Evolutionary conservation across 1,140 invertebrate genomes (phyloP).

Genomic region (Agrilus planipennis): DNA sequence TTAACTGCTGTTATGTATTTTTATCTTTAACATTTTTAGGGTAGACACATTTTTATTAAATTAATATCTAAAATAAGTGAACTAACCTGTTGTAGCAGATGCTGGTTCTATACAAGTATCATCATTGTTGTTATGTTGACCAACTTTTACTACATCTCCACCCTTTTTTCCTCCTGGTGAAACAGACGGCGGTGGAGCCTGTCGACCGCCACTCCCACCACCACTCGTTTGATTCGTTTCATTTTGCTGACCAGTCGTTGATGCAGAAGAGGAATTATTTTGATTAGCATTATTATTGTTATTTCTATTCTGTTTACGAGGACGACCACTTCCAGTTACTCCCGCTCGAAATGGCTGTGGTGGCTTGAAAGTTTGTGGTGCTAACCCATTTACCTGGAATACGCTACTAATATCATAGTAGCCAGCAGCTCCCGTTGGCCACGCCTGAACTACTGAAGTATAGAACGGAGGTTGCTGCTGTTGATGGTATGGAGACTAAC

Average conservation of each 20-base stretch:
- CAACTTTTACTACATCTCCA: too few species aligned
- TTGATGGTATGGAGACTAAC: constrained; percentile 24
- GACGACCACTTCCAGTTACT: constrained; percentile 14
- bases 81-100: too few species aligned
- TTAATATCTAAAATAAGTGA: too few species aligned
- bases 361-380: constrained; percentile 53
- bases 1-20: too few species aligned
- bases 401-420: constrained; percentile 61
- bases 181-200: constrained; percentile 3
- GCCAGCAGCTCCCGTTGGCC: constrained; percentile 42
- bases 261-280: too few species aligned
- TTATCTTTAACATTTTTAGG: too few species aligned
- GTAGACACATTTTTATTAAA: too few species aligned
- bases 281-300: too few species aligned
- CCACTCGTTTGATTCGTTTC: not conserved
- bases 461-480: constrained; percentile 41
- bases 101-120: too few species aligned
- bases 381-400: constrained; percentile 61
- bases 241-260: constrained; percentile 8
- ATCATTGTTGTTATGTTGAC: too few species aligned
- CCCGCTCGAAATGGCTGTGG: constrained; percentile 30
- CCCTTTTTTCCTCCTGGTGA: too few species aligned
- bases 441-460: constrained; percentile 44
- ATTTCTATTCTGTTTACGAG: constrained; percentile 16
- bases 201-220: constrained; percentile 1